Evolutionary conservation across 2,888 invertebrate species (phyloP), one percentile per base, ranked within the genome.

Genomic region (Nezara viridula): DNA sequence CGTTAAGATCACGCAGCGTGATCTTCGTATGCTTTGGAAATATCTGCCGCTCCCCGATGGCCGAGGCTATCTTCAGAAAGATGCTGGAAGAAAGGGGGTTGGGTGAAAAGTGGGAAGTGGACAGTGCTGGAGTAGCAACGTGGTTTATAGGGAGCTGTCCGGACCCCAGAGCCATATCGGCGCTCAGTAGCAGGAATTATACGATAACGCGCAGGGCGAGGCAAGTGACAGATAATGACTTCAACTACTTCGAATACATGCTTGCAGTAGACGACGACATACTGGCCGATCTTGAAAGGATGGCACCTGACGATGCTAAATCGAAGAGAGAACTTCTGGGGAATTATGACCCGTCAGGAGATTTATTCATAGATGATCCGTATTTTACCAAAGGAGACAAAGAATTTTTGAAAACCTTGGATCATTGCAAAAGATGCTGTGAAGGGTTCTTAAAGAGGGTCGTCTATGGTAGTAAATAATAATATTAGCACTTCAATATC

Each of bases 211-310:
- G 98, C 92, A 94, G 93, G 92, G 98, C 97, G 2, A 94, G 94
- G 32, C 92, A 98, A 97, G 94, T 98, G 85, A 94, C 93, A 12
- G 92, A 94, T 55, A 94, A 94, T 32, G 98, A 99, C 92, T 98
- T 97, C 92, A 92, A 94, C 21, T 93, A 95, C 19, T 99, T 96
- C 93, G 96, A 98, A 93, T 97, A 95, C 92, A 98, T 99, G 91
- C 98, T 99, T 94, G 98, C 98, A 14, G 98, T 98, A 98, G 99
- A 99, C 92, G 94, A 97, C 89, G 95, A 95, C 21, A 99, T 98
- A 92, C 97, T 98, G 93, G 93, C 92, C 12, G 95, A 96, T 91
- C 93, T 97, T 89, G 94, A 94, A 52, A 93, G 93, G 49, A 93
- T 94, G 91, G 95, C 96, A 50, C 96, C 97, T 0, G 93, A 94